Conservation (phyloP, 92 coral and sea anemone species). For the Umimayanthus kanabou region DNA sequence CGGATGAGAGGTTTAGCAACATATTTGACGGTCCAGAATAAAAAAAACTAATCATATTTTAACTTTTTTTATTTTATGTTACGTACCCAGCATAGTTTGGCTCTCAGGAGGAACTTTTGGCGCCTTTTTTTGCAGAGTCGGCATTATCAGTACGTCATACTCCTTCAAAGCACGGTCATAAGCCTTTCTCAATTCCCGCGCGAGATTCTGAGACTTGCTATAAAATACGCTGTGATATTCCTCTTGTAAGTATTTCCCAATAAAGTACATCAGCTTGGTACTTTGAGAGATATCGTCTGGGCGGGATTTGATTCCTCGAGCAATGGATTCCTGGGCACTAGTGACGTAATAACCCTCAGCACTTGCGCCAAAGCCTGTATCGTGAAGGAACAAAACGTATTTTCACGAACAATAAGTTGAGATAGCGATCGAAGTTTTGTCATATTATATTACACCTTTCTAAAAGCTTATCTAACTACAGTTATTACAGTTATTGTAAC, state of each 20-base stretch:
- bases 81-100: conserved; percentile 28
- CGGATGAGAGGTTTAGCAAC: no score
- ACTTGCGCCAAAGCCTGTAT: conserved; percentile 59
- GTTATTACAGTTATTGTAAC: no score
- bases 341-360: conserved; percentile 74
- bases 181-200: conserved; percentile 39
- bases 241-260: conserved; percentile 34
- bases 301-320: conserved; percentile 68
- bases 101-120: conserved; percentile 22
- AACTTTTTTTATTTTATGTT: not conserved
- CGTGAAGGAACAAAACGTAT: not conserved
- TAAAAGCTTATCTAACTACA: no score
- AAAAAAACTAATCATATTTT: not conserved
- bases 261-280: conserved; percentile 9
- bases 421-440: no score
- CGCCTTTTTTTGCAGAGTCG: conserved; percentile 41
- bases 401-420: not conserved
- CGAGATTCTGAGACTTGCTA: conserved; percentile 42
- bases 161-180: conserved; percentile 38
- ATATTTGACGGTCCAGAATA: no score
- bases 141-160: conserved; percentile 45
- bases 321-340: conserved; percentile 58
- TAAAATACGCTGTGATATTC: conserved; percentile 40
- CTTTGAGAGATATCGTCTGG: conserved; percentile 20
- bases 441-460: not conserved